Evolutionary conservation across 2,888 invertebrate species (phyloP).

Genomic region (Pyrochroa serraticornis): DNA sequence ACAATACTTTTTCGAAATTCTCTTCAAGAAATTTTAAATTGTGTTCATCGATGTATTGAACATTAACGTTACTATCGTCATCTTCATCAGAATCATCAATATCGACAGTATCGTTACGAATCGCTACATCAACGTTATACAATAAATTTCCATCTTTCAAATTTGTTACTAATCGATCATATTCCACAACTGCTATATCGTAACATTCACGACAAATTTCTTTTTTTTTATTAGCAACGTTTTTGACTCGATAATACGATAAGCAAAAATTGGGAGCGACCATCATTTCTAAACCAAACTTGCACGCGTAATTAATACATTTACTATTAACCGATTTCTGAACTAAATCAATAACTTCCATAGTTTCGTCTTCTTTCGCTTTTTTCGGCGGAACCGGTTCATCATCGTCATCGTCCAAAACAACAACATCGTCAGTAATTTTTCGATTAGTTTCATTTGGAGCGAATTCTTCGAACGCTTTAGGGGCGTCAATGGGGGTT

Average conservation of each 20-base stretch:
- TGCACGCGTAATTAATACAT: slow-evolving; percentile 66
- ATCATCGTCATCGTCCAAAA: slow-evolving; percentile 49
- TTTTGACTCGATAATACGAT: slow-evolving; percentile 56
- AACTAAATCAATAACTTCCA: slow-evolving; percentile 52
- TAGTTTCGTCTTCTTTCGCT: slow-evolving; percentile 28
- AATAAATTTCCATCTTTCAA: slow-evolving; percentile 41
- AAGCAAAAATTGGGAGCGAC: slow-evolving; percentile 58
- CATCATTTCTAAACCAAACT: slow-evolving; percentile 56
- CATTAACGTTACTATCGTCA: slow-evolving; percentile 33
- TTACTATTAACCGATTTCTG: slow-evolving; percentile 47
- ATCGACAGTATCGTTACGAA: slow-evolving; percentile 55
- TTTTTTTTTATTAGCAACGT: slow-evolving; percentile 49
- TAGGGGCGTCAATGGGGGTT: not conserved
- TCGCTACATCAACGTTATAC: slow-evolving; percentile 49
- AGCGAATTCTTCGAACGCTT: slow-evolving; percentile 1
- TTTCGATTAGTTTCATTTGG: not conserved
- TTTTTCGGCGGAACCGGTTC: slow-evolving; percentile 26
- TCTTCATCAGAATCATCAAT: slow-evolving; percentile 57
- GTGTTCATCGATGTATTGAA: slow-evolving; percentile 32
- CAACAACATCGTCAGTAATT: slow-evolving; percentile 35
- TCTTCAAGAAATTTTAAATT: slow-evolving; percentile 56
- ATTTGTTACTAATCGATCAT: slow-evolving; percentile 47
- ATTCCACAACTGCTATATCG: slow-evolving; percentile 50
- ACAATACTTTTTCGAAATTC: slow-evolving; percentile 58
- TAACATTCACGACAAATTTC: slow-evolving; percentile 57